These are phyloP conservation scores for Archilochus colubris DNA, from an alignment of 2,113 vertebrate species.

Conservation along the genomic window DNA sequence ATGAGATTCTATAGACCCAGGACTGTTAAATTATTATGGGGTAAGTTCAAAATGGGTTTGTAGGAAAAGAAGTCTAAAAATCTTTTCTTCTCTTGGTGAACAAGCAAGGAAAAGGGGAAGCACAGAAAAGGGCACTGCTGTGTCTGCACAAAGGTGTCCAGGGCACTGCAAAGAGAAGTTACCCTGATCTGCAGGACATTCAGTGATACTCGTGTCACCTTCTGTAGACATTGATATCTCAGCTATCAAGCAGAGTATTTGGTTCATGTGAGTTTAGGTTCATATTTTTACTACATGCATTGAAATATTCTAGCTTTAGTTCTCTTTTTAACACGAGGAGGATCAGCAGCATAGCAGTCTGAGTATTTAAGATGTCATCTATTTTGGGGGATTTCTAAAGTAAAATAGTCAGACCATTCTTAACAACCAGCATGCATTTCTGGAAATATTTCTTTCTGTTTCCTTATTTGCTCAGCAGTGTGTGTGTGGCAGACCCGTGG, in stretches of 20 bases:
- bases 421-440: not conserved
- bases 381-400: accelerated
- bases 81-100: not conserved
- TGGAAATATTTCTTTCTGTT: not conserved
- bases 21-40: not conserved
- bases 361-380: not conserved
- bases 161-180: not conserved
- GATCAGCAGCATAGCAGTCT: not conserved
- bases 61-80: not conserved
- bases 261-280: not conserved
- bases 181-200: not conserved
- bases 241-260: not conserved
- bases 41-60: accelerated
- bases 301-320: not conserved
- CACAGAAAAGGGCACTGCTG: not conserved
- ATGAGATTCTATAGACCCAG: not conserved
- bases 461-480: not conserved
- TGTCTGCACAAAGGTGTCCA: not conserved
- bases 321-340: not conserved
- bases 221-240: not conserved
- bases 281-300: not conserved
- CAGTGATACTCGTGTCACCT: too few species aligned
- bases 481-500: not conserved
- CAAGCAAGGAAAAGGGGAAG: accelerated
- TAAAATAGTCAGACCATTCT: not conserved